Percentiles rank a stretch among this genome's conserved stretches.
Evolutionary conservation across 2,797 vertebrate genomes (phyloP).

Genomic region (Macroramphosus scolopax): DNA sequence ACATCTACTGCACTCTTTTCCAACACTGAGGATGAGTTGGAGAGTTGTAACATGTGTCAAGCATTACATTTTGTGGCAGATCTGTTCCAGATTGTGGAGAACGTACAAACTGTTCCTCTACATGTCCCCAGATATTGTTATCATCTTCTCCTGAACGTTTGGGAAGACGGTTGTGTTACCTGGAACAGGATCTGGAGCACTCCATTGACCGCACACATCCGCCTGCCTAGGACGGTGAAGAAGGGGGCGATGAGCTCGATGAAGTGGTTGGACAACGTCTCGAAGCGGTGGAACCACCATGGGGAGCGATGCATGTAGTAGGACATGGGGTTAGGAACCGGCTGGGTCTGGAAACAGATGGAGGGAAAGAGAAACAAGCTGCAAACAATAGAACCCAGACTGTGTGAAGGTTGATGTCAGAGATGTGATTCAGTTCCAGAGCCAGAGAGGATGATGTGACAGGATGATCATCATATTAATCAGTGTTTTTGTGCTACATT

Average conservation of each 20-base stretch:
- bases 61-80: too few relatives aligned
- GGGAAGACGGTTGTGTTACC: slow-evolving; percentile 63
- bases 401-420: background rate
- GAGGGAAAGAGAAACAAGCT: background rate
- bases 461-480: too few relatives aligned
- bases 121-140: too few relatives aligned
- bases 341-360: slow-evolving; percentile 83
- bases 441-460: too few relatives aligned
- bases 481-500: too few relatives aligned
- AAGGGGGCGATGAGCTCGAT: slow-evolving; percentile 89
- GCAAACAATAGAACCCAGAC: background rate
- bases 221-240: slow-evolving; percentile 86
- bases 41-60: too few relatives aligned
- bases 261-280: slow-evolving; percentile 88
- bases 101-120: too few relatives aligned
- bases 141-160: background rate
- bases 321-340: slow-evolving; percentile 89
- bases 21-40: too few relatives aligned
- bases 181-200: slow-evolving; percentile 90
- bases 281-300: slow-evolving; percentile 88
- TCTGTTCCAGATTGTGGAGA: too few relatives aligned
- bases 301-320: slow-evolving; percentile 91
- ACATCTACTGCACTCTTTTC: too few relatives aligned
- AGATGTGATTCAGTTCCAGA: background rate
- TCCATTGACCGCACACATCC: slow-evolving; percentile 82